A percentile compares a stretch with the other conserved stretches of the same genome.
Conservation (phyloP, 2,113 vertebrate species). For the Odontesthes bonariensis region DNA sequence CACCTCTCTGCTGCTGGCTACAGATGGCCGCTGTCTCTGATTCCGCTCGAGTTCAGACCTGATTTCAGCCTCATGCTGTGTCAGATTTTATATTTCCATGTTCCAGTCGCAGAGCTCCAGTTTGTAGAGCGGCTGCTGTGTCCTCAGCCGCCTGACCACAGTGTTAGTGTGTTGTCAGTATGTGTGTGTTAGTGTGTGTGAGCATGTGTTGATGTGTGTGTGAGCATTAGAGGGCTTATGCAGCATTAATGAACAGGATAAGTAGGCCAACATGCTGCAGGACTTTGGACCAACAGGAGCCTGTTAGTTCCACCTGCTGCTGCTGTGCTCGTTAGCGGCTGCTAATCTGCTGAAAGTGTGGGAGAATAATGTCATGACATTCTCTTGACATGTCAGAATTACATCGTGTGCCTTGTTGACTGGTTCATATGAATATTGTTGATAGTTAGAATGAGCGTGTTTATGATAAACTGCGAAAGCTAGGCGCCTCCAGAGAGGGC, state of each 20-base stretch:
- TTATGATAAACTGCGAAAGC: too few relatives aligned
- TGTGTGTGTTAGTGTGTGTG: conserved; percentile 6
- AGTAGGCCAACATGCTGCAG: conserved; percentile 50
- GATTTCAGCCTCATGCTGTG: conserved; percentile 20
- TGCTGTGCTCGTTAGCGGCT: conserved; percentile 10
- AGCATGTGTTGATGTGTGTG: background rate
- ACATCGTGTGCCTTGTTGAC: too few relatives aligned
- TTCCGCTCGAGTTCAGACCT: background rate
- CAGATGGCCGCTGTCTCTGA: background rate
- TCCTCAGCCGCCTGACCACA: too few relatives aligned
- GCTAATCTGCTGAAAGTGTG: background rate
- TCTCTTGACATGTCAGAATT: too few relatives aligned
- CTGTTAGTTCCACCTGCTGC: conserved; percentile 35
- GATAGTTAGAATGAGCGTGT: too few relatives aligned
- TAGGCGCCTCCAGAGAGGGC: too few relatives aligned
- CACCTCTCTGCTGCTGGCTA: conserved; percentile 27
- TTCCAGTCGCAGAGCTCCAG: background rate
- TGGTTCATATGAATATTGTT: too few relatives aligned
- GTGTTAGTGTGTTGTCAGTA: background rate
- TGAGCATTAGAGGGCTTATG: conserved; percentile 52
- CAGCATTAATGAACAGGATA: conserved; percentile 49
- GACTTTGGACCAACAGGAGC: conserved; percentile 26
- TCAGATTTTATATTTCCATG: conserved; percentile 11
- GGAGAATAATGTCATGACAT: too few relatives aligned
- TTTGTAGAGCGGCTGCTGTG: background rate